A percentile compares a stretch with the other conserved stretches of the same genome.
Evolutionary conservation across 2,113 vertebrate genomes (phyloP).

Genomic region (Taxidea taxus): DNA sequence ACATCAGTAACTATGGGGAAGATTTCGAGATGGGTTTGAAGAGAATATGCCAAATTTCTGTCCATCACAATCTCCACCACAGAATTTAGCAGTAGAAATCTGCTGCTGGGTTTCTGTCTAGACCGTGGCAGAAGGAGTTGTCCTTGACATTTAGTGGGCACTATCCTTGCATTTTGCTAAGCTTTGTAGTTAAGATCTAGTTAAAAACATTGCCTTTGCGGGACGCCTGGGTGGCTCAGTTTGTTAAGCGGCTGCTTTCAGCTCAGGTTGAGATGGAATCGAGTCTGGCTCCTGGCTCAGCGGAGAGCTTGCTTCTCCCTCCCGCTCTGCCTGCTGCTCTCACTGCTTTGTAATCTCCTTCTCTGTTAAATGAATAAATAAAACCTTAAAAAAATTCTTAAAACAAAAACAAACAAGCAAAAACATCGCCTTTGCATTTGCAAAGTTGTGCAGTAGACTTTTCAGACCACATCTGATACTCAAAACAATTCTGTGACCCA

Average conservation of each 20-base stretch:
- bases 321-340: too few species aligned
- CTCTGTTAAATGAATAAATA: too few species aligned
- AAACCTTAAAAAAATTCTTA: too few species aligned
- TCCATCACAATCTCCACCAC: background rate
- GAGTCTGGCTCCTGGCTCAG: too few species aligned
- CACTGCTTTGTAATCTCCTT: too few species aligned
- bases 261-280: too few species aligned
- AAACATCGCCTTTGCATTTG: background rate
- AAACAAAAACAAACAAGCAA: background rate
- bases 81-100: background rate
- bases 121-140: background rate
- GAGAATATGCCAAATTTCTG: constrained; percentile 21
- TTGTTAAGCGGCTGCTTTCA: too few species aligned
- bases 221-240: too few species aligned
- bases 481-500: background rate
- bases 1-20: background rate
- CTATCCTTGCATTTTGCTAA: constrained; percentile 6
- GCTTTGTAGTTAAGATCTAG: background rate
- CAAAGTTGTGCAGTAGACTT: background rate
- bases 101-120: background rate
- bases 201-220: background rate
- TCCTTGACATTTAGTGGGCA: background rate
- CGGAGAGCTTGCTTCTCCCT: too few species aligned
- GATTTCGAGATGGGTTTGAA: background rate
- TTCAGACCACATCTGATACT: constrained; percentile 12